Evolutionary conservation across 2,888 invertebrate genomes (phyloP).

Genomic region (Cetonia aurata): DNA sequence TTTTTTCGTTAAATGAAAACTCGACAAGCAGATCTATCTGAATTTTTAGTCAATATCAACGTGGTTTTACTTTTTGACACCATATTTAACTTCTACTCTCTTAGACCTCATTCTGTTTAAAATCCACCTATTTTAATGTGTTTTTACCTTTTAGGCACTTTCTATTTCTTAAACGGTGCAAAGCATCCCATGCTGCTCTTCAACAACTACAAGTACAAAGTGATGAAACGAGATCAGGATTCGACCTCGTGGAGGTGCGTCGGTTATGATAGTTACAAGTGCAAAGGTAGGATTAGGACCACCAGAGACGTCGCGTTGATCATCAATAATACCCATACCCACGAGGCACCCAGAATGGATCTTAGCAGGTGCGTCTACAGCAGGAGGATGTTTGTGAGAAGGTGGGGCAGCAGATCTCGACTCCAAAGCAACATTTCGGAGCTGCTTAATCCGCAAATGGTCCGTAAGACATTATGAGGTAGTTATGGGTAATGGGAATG

Average conservation of each 20-base stretch:
- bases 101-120: too few species aligned
- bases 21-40: too few species aligned
- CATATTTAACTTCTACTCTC: too few species aligned
- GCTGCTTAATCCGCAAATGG: too few species aligned
- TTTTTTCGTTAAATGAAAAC: too few species aligned
- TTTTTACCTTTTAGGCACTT: slow-evolving; percentile 45
- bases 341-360: slow-evolving; percentile 17
- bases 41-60: too few species aligned
- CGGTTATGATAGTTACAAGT: slow-evolving; percentile 52
- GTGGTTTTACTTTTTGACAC: too few species aligned
- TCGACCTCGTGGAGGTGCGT: slow-evolving; percentile 58
- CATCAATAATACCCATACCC: slow-evolving; percentile 26
- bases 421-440: too few species aligned
- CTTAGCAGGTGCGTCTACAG: background rate
- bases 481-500: too few species aligned
- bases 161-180: slow-evolving; percentile 47
- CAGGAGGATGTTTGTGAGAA: background rate
- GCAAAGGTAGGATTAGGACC: slow-evolving; percentile 50
- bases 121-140: too few species aligned
- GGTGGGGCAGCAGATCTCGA: background rate
- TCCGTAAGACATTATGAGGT: too few species aligned
- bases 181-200: slow-evolving; percentile 51
- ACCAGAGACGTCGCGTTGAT: slow-evolving; percentile 44
- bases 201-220: slow-evolving; percentile 47
- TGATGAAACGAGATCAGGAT: slow-evolving; percentile 44